Conservation (phyloP, 2,113 vertebrate genomes). For the Phycodurus eques region DNA sequence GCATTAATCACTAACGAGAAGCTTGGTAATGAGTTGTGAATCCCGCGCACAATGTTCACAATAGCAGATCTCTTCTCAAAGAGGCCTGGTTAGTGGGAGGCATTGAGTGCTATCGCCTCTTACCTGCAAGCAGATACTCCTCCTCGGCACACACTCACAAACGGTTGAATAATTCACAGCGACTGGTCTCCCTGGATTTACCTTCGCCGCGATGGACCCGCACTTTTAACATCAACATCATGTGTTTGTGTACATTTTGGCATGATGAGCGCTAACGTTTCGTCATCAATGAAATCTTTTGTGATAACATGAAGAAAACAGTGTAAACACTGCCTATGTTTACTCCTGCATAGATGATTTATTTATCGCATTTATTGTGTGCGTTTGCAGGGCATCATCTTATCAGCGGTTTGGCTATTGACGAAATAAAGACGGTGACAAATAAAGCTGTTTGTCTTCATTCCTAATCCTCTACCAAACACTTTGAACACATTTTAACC, state of each 20-base stretch:
- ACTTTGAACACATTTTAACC: not conserved
- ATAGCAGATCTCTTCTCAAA: conserved; percentile 35
- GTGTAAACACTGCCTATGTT: conserved; percentile 42
- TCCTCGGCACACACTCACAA: conserved; percentile 41
- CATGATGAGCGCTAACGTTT: not conserved
- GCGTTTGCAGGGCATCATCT: conserved; percentile 15
- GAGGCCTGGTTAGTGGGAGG: conserved; percentile 21
- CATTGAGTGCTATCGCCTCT: conserved; percentile 33
- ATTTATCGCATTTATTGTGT: conserved; percentile 15
- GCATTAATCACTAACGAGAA: not conserved
- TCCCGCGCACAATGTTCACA: conserved; percentile 39
- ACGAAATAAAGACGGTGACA: conserved; percentile 28
- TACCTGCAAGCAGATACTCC: conserved; percentile 66
- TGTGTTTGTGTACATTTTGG: not conserved
- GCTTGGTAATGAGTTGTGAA: conserved; percentile 31
- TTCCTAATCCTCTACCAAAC: not conserved
- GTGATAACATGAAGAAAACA: not conserved
- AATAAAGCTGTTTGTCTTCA: not conserved
- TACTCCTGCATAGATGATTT: not conserved
- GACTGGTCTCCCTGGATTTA: conserved; percentile 43
- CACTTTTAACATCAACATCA: conserved; percentile 28
- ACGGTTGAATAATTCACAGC: conserved; percentile 71
- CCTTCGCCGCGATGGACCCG: conserved; percentile 12
- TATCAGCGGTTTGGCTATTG: conserved; percentile 24
- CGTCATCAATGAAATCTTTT: not conserved